A percentile compares a stretch with the other conserved stretches of the same genome.
Conservation (phyloP, 2,888 invertebrate genomes). For the Dolichopus griseipennis region DNA sequence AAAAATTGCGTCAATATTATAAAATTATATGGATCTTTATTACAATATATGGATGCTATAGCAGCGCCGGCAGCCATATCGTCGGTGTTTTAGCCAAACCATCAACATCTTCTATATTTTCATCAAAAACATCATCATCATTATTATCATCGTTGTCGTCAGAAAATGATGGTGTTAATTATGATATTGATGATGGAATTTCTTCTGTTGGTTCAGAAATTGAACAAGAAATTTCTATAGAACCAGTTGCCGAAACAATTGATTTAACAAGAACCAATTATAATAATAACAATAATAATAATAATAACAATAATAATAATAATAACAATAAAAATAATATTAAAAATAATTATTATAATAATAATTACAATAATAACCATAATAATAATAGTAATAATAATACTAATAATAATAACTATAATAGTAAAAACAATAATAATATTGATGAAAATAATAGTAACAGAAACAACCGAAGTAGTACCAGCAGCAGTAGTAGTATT, state of each 20-base stretch:
- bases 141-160: not conserved
- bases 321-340: not conserved
- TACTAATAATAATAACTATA: no score
- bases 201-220: not conserved
- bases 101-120: not conserved
- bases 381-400: not conserved
- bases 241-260: conserved; percentile 1
- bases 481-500: no score
- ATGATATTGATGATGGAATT: not conserved
- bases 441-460: no score
- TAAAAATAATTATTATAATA: not conserved
- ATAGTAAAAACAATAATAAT: no score
- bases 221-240: not conserved
- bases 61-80: conserved; percentile 14
- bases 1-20: conserved; percentile 16
- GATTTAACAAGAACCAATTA: not conserved
- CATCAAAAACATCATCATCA: not conserved
- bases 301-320: not conserved
- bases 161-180: not conserved
- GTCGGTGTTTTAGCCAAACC: not conserved
- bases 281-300: not conserved
- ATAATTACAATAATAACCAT: not conserved
- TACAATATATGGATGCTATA: conserved; percentile 14
- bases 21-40: conserved; percentile 19
- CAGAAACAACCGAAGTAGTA: no score